phyloP scores from a whole-genome alignment of 2,888 invertebrate species.

The Eilema caniola region DNA sequence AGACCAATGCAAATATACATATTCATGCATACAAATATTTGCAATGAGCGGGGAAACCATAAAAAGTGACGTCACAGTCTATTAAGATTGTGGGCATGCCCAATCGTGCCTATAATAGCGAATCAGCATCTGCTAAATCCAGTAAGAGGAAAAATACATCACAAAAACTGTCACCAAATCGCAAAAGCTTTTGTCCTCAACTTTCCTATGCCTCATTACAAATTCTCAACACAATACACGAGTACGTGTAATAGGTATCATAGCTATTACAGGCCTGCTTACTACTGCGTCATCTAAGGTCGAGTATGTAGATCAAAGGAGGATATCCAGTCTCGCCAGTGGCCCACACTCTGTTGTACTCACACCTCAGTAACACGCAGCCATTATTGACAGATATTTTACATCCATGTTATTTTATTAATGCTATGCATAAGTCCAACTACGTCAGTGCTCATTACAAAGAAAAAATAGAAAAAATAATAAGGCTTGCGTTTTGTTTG shows the following conservation, averaged over 20 bases:
- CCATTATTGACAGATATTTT: not conserved
- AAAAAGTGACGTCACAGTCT: too few species aligned
- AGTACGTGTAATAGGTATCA: conserved; percentile 21
- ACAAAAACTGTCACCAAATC: not conserved
- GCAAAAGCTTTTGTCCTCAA: not conserved
- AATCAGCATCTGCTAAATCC: too few species aligned
- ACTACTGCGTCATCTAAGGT: conserved; percentile 31
- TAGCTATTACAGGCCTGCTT: not conserved
- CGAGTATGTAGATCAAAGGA: conserved; percentile 38
- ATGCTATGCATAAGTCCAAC: not conserved
- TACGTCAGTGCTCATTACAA: not conserved
- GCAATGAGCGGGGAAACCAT: too few species aligned
- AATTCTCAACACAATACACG: conserved; percentile 21
- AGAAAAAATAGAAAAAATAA: not conserved
- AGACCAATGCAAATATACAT: too few species aligned
- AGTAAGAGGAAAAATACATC: too few species aligned
- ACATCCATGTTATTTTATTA: not conserved
- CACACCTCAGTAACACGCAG: not conserved
- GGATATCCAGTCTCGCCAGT: conserved; percentile 37
- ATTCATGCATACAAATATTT: too few species aligned
- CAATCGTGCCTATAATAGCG: too few species aligned
- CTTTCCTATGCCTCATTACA: not conserved
- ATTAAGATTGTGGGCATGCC: too few species aligned
- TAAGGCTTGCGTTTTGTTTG: not conserved
- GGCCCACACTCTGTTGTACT: conserved; percentile 27